Percentiles rank a stretch among this genome's conserved stretches.
phyloP scores from a whole-genome alignment of 2,888 invertebrate species.

The Hesperia comma region DNA sequence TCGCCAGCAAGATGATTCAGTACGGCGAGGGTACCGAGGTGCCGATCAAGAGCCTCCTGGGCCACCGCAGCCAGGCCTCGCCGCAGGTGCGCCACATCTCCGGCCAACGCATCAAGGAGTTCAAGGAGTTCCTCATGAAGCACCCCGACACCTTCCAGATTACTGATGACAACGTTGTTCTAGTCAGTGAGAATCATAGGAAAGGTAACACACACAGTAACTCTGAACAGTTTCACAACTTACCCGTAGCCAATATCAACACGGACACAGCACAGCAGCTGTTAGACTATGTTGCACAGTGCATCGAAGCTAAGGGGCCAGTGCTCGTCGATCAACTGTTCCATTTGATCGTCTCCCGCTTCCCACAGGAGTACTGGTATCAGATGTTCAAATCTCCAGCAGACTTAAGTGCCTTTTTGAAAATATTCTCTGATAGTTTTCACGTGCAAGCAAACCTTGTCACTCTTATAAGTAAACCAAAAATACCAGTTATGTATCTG shows the following conservation, averaged over 20 bases:
- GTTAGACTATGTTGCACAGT: constrained; percentile 91
- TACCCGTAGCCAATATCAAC: constrained; percentile 91
- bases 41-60: constrained; percentile 97
- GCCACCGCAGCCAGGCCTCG: constrained; percentile 97
- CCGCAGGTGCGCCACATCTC: constrained; percentile 98
- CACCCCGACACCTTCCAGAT: constrained; percentile 94
- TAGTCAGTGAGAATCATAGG: constrained; percentile 88
- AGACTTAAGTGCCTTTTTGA: constrained; percentile 94
- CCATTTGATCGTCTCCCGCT: constrained; percentile 89
- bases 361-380: constrained; percentile 91
- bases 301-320: constrained; percentile 92
- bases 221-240: constrained; percentile 86
- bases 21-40: constrained; percentile 98
- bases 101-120: constrained; percentile 96
- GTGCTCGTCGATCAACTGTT: constrained; percentile 94
- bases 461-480: constrained; percentile 90
- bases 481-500: constrained; percentile 85
- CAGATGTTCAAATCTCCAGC: constrained; percentile 95
- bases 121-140: constrained; percentile 93
- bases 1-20: constrained; percentile 96
- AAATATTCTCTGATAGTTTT: constrained; percentile 97
- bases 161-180: constrained; percentile 92
- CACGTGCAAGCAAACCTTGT: constrained; percentile 97
- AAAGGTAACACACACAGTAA: constrained; percentile 87
- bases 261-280: constrained; percentile 92